Percentiles rank a stretch among this genome's conserved stretches.
phyloP scores from a whole-genome alignment of 2,797 vertebrate species.

The Cossypha polioptera region DNA sequence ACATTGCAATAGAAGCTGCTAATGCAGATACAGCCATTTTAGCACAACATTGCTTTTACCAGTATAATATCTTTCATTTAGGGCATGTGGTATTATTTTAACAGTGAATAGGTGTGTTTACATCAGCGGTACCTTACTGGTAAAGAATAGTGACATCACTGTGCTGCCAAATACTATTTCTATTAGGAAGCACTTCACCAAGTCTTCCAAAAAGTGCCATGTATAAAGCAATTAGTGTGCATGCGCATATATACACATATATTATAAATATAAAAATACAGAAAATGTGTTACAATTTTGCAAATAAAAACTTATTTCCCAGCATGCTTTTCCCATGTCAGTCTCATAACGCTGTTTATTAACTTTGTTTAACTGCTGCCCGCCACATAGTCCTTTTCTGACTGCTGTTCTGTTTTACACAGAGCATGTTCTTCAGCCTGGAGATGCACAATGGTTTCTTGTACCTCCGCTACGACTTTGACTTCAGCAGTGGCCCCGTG shows the following conservation, averaged over 20 bases:
- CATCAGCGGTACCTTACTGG: background rate
- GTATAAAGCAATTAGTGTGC: background rate
- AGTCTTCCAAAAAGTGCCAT: background rate
- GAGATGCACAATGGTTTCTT: constrained; percentile 90
- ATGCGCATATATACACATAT: background rate
- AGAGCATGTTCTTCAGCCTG: constrained; percentile 92
- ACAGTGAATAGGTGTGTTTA: background rate
- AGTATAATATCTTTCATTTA: background rate
- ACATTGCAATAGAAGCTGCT: background rate
- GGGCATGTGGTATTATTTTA: background rate
- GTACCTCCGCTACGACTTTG: constrained; percentile 92
- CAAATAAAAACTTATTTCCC: background rate
- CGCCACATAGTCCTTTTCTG: background rate
- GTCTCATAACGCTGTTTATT: rapidly evolving
- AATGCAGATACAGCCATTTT: background rate
- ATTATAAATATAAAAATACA: background rate
- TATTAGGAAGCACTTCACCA: background rate
- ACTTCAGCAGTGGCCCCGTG: constrained; percentile 85
- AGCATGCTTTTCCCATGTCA: background rate
- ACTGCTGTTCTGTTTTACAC: constrained; percentile 49
- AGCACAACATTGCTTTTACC: background rate
- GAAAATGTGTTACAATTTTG: background rate
- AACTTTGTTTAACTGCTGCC: background rate
- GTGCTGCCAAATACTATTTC: background rate
- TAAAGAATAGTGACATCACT: background rate